Conservation (phyloP, 2,888 invertebrate genomes). For the Ischnus inquisitorius region DNA sequence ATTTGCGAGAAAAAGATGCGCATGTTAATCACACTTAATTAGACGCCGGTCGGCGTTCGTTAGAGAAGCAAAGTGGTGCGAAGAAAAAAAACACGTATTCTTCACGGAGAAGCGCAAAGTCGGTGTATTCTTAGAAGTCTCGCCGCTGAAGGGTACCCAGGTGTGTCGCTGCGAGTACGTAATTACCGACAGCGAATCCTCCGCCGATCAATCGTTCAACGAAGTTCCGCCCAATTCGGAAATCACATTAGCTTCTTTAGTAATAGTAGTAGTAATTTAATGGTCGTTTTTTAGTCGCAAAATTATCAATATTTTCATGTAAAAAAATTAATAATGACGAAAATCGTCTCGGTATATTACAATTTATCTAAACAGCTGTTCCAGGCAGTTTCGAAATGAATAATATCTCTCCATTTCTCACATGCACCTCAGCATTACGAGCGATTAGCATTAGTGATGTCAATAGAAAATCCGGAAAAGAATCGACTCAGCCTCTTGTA, state of each 20-base stretch:
- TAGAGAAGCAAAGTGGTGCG: constrained; percentile 52
- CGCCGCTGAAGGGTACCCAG: neutral
- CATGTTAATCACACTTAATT: constrained; percentile 58
- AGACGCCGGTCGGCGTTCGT: constrained; percentile 54
- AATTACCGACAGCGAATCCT: neutral
- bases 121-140: constrained; percentile 34
- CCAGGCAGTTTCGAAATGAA: neutral
- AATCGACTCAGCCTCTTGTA: no score
- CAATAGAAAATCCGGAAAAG: no score
- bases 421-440: no score
- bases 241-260: neutral
- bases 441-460: no score
- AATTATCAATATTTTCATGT: no score
- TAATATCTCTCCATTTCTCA: neutral
- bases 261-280: no score
- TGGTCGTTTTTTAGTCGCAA: no score
- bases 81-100: constrained; percentile 55
- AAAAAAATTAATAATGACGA: no score
- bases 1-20: constrained; percentile 54
- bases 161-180: neutral
- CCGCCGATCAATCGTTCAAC: neutral
- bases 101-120: constrained; percentile 27
- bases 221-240: neutral
- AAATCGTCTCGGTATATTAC: neutral
- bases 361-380: neutral